These are phyloP conservation scores for Gila robusta DNA, from an alignment of 2,797 vertebrate species.

Conservation along the genomic window DNA sequence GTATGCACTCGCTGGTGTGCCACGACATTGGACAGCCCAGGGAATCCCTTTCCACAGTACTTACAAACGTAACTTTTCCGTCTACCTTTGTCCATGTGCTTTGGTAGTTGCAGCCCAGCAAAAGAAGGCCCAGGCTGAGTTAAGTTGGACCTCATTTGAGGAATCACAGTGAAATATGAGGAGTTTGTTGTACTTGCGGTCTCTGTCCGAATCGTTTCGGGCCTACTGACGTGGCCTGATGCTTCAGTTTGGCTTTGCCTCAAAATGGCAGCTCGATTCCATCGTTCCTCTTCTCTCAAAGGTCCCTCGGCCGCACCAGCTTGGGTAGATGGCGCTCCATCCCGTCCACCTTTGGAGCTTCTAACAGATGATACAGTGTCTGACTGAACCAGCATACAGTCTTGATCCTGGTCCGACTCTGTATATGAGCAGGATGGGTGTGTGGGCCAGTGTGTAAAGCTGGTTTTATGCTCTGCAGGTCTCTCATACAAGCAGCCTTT, in stretches of 20 bases:
- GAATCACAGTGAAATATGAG: slow-evolving; percentile 36
- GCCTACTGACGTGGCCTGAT: slow-evolving; percentile 33
- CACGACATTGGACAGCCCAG: slow-evolving; percentile 76
- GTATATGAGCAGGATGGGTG: slow-evolving; percentile 67
- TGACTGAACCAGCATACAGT: slow-evolving; percentile 66
- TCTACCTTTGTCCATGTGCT: slow-evolving; percentile 59
- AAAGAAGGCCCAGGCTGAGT: slow-evolving; percentile 53
- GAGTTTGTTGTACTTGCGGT: slow-evolving; percentile 26
- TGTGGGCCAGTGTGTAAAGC: slow-evolving; percentile 72
- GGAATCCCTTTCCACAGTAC: slow-evolving; percentile 77
- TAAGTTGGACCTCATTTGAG: slow-evolving; percentile 42
- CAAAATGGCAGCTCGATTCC: slow-evolving; percentile 47
- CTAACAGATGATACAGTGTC: slow-evolving; percentile 41
- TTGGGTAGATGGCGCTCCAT: slow-evolving; percentile 15
- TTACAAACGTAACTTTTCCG: slow-evolving; percentile 72
- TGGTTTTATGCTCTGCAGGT: slow-evolving; percentile 67
- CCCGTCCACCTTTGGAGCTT: slow-evolving; percentile 8
- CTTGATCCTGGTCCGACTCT: slow-evolving; percentile 62
- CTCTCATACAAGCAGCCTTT: slow-evolving; percentile 71
- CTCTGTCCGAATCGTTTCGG: slow-evolving; percentile 27
- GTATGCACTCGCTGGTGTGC: slow-evolving; percentile 79
- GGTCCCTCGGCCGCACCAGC: neutral
- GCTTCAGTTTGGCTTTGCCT: slow-evolving; percentile 29
- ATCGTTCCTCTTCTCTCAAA: slow-evolving; percentile 37
- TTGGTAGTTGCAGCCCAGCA: slow-evolving; percentile 48